These are phyloP conservation scores for Clarias pachynema DNA, from an alignment of 2,797 vertebrate species.

Conservation along the genomic window DNA sequence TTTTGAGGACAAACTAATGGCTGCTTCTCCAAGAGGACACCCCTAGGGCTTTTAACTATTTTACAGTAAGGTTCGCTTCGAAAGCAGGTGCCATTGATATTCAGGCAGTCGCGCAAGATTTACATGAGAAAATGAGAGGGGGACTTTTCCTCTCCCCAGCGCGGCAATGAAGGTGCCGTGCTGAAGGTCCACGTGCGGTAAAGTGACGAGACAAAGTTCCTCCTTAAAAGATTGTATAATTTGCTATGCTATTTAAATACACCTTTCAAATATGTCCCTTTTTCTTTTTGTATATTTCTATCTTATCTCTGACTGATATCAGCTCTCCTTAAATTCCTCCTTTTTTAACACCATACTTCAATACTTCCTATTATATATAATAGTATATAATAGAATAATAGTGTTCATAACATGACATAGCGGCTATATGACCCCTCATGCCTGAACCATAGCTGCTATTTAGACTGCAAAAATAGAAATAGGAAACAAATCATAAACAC, in stretches of 20 bases:
- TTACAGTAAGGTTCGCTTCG: slow-evolving; percentile 38
- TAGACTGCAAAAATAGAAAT: background rate
- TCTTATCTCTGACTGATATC: too few species aligned
- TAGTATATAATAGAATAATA: too few species aligned
- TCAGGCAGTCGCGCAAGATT: slow-evolving; percentile 43
- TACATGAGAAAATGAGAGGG: slow-evolving; percentile 29
- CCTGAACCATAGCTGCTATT: background rate
- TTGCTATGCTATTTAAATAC: slow-evolving; percentile 8
- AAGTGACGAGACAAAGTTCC: slow-evolving; percentile 13
- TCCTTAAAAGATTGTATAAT: slow-evolving; percentile 1
- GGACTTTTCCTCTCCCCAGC: slow-evolving; percentile 23
- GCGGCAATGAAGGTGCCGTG: background rate
- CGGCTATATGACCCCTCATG: background rate
- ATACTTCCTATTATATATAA: too few species aligned
- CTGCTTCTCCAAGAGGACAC: slow-evolving; percentile 35
- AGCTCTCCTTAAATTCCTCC: background rate
- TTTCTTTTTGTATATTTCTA: background rate
- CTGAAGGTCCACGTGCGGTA: slow-evolving; percentile 1
- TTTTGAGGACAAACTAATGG: slow-evolving; percentile 46
- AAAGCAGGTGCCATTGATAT: slow-evolving; percentile 53
- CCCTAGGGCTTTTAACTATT: slow-evolving; percentile 44
- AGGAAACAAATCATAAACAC: background rate
- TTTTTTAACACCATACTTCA: background rate
- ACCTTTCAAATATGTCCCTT: background rate
- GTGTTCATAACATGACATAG: background rate